Evolutionary conservation across 2,888 invertebrate genomes (phyloP).

Genomic region (Macrosiphum euphorbiae): DNA sequence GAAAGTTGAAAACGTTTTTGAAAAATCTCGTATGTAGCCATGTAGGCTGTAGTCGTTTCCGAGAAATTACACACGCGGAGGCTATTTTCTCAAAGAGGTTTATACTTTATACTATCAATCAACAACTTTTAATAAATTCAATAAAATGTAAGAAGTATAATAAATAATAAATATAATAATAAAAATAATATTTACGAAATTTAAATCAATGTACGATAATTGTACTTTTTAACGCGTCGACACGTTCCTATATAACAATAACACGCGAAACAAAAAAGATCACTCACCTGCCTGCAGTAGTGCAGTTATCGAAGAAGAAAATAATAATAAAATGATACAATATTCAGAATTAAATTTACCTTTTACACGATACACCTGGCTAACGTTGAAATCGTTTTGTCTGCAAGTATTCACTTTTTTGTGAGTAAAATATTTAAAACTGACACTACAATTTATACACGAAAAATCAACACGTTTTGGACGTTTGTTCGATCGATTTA

Average conservation of each 20-base stretch:
- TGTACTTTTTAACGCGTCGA: background rate
- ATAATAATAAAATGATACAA: background rate
- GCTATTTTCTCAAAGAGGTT: background rate
- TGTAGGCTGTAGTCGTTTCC: no score
- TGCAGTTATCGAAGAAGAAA: background rate
- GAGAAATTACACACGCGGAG: background rate
- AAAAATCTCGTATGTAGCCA: no score
- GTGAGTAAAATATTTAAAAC: conserved; percentile 34
- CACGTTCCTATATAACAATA: background rate
- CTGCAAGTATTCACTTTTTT: conserved; percentile 20
- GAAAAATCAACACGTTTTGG: background rate
- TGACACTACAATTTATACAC: background rate
- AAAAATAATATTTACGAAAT: background rate
- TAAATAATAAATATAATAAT: background rate
- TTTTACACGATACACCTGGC: conserved; percentile 41
- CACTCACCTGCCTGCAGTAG: background rate
- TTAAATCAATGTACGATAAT: background rate
- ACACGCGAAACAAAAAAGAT: background rate
- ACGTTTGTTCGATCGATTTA: conserved; percentile 10
- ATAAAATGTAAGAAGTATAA: background rate
- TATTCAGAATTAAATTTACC: conserved; percentile 39
- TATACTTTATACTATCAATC: background rate
- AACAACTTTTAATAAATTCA: background rate
- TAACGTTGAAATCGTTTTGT: background rate
- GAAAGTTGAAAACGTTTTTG: background rate